These are phyloP conservation scores for Megaceryle torquata DNA, from an alignment of 2,113 vertebrate species.

Conservation along the genomic window DNA sequence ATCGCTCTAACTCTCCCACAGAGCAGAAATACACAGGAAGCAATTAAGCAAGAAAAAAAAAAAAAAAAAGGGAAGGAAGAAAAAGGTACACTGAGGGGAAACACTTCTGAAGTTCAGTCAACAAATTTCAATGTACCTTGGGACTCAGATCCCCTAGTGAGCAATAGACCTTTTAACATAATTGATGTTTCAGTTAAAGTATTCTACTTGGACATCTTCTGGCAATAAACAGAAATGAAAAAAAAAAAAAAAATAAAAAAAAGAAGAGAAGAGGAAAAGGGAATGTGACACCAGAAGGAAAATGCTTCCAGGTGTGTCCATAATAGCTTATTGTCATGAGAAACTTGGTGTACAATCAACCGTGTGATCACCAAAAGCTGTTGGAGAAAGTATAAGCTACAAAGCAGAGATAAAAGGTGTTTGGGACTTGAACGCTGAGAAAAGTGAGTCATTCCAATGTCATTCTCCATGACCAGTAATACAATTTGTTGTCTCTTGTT, in stretches of 20 bases:
- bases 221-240: background rate
- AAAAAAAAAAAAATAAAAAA: background rate
- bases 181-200: background rate
- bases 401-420: background rate
- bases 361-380: background rate
- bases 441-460: background rate
- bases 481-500: background rate
- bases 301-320: rapidly evolving
- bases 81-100: background rate
- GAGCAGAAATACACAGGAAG: constrained; percentile 26
- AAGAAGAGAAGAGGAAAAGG: background rate
- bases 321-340: background rate
- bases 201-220: background rate
- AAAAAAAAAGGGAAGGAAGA: background rate
- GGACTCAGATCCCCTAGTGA: background rate
- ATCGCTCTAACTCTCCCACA: constrained; percentile 21
- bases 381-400: background rate
- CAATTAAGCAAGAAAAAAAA: constrained; percentile 12
- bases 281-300: background rate
- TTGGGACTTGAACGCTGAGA: background rate
- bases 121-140: constrained; percentile 8
- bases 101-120: constrained; percentile 21
- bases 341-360: background rate
- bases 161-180: background rate
- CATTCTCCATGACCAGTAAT: background rate